Base-by-base conservation (phyloP, 2,888 invertebrate genomes). In the Drosophila mercatorum region DNA sequence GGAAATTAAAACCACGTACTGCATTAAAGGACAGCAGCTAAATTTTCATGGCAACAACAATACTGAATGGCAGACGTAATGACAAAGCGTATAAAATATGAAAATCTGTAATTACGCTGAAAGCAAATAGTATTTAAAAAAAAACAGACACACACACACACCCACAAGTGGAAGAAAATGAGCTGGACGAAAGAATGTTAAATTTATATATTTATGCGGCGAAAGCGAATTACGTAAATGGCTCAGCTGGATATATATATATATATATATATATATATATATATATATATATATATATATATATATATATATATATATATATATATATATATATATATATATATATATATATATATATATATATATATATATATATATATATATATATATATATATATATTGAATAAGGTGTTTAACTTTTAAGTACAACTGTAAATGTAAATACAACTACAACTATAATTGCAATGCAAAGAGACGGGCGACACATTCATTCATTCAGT, bases 401-500 rank as follows among this genome's bases (percentile, higher is more conserved):
- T 60, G 73, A 65, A 68, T 52, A 70, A 51, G 59, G 66, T 56
- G 72, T 67, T 67, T 67, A 72, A 63, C 49, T 56, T 69, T 81
- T 69, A 81, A 78, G 70, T 67, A 59, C 74, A 61, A 71, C 57
- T 88, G 83, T 87, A 81, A 84, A 83, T 80, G 75, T 75, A 81
- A 77, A 81, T 78, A 63, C 77, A 81, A 77, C 82, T 78, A 63
- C 66, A 77, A 73, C 72, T 57, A 17, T 2, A 52, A 78, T 72
- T 55, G 51, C 53, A 66, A 67, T 51, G 41, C 62, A 69, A 46
- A 63, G 56, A 67, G 38, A 46, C 41, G 49, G 44, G 53, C 73
- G 26, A 47, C 51, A 68, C 52, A 61, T 31, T 46, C 69, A 55
- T 40, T 40, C 68, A 62, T 65, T 69, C 41, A 22, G 22, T 22